Evolutionary conservation across 2,113 vertebrate genomes (phyloP).

Genomic region (Haemorhous mexicanus): DNA sequence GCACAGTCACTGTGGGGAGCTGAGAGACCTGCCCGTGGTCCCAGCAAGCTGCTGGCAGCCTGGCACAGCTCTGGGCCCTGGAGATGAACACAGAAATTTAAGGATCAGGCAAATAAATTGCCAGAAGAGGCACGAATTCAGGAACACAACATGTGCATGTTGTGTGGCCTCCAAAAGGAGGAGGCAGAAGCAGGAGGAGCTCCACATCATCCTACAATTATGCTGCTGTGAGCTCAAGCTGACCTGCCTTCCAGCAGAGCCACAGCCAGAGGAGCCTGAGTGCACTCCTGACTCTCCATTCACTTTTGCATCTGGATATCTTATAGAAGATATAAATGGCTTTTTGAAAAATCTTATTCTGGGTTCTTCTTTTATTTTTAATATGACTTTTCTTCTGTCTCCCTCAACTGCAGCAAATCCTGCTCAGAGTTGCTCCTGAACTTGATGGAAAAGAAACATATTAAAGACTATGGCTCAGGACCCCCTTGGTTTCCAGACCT

Average conservation of each 20-base stretch:
- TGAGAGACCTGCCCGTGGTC: not conserved
- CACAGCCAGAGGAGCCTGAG: not conserved
- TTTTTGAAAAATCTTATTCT: not conserved
- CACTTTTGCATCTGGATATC: not conserved
- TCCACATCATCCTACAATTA: not conserved
- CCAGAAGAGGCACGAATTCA: not conserved
- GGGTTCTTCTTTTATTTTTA: not conserved
- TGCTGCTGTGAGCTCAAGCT: not conserved
- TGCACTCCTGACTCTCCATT: not conserved
- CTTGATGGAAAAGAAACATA: not conserved
- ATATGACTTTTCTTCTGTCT: not conserved
- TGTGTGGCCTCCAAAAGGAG: not conserved
- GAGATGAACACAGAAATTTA: not conserved
- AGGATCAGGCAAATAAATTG: not conserved
- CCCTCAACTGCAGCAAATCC: not conserved
- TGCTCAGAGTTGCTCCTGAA: not conserved
- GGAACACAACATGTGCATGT: rapidly evolving
- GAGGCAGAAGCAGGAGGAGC: not conserved
- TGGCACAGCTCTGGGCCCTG: constrained; percentile 3
- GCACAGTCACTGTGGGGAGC: no score
- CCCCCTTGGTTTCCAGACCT: not conserved
- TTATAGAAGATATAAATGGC: not conserved
- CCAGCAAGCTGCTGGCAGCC: not conserved
- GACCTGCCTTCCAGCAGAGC: not conserved
- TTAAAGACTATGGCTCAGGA: not conserved